phyloP scores from a whole-genome alignment of 2,888 invertebrate genomes.

The Chydorus sphaericus region DNA sequence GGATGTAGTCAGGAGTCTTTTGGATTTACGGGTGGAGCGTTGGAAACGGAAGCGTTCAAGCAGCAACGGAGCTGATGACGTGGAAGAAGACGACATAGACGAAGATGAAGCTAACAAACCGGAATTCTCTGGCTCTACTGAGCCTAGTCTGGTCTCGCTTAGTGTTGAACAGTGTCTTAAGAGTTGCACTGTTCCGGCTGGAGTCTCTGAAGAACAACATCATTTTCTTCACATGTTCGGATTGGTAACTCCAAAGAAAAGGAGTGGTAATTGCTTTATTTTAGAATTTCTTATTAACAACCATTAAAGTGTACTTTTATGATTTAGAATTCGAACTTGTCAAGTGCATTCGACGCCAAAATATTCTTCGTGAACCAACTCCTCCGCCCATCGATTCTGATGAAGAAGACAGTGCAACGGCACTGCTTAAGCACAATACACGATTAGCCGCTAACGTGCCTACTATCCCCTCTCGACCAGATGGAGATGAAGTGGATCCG shows the following conservation, averaged over 20 bases:
- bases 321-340: slow-evolving; percentile 6
- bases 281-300: no score
- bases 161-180: slow-evolving; percentile 1
- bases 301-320: background rate
- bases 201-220: slow-evolving; percentile 3
- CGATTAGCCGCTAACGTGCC: background rate
- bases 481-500: background rate
- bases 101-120: background rate
- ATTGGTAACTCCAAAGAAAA: slow-evolving; percentile 1
- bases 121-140: background rate
- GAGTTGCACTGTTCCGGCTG: background rate
- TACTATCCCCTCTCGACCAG: background rate
- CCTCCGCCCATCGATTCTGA: background rate
- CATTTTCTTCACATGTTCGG: slow-evolving; percentile 11
- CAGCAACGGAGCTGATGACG: slow-evolving; percentile 4
- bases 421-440: background rate
- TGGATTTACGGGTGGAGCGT: slow-evolving; percentile 2
- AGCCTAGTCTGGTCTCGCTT: background rate
- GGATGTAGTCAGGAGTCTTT: background rate
- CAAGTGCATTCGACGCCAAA: slow-evolving; percentile 8
- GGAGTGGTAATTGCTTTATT: no score
- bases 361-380: slow-evolving; percentile 6
- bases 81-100: slow-evolving; percentile 3
- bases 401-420: background rate
- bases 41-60: slow-evolving; percentile 4